A percentile compares a stretch with the other conserved stretches of the same genome.
These are phyloP conservation scores for Myoxocephalus aenaeus DNA, from an alignment of 2,797 vertebrate species.

Conservation along the genomic window DNA sequence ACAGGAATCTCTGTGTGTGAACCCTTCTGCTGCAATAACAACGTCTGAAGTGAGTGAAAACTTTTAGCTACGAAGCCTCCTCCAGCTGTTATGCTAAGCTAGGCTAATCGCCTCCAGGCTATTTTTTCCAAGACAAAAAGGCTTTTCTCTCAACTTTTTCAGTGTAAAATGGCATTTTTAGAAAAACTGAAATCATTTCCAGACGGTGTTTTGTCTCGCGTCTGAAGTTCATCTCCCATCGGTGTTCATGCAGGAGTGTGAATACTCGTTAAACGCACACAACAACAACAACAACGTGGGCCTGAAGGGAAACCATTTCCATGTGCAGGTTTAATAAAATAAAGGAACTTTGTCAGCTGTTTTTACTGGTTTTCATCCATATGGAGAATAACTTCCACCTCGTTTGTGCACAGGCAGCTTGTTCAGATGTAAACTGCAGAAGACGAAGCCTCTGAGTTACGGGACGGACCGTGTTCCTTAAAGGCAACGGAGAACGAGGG, in stretches of 20 bases:
- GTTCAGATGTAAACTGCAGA: background rate
- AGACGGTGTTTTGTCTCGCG: background rate
- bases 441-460: background rate
- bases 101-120: background rate
- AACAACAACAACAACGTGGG: background rate
- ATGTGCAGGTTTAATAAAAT: too few species aligned
- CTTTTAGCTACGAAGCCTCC: background rate
- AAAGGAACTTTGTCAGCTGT: too few species aligned
- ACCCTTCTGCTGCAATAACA: too few species aligned
- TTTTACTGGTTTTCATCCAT: too few species aligned
- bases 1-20: too few species aligned
- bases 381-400: too few species aligned
- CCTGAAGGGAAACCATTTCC: too few species aligned
- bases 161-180: background rate
- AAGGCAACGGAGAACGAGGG: constrained; percentile 19
- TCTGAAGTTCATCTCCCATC: background rate
- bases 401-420: background rate
- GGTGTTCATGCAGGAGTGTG: background rate
- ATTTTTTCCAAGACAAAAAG: background rate
- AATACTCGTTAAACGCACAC: background rate
- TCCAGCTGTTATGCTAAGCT: background rate
- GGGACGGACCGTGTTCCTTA: constrained; percentile 4
- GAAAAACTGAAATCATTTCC: background rate
- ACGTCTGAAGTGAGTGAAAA: too few species aligned
- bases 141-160: background rate